phyloP scores from a whole-genome alignment of 2,888 invertebrate species.

The Cryptocephalus moraei region DNA sequence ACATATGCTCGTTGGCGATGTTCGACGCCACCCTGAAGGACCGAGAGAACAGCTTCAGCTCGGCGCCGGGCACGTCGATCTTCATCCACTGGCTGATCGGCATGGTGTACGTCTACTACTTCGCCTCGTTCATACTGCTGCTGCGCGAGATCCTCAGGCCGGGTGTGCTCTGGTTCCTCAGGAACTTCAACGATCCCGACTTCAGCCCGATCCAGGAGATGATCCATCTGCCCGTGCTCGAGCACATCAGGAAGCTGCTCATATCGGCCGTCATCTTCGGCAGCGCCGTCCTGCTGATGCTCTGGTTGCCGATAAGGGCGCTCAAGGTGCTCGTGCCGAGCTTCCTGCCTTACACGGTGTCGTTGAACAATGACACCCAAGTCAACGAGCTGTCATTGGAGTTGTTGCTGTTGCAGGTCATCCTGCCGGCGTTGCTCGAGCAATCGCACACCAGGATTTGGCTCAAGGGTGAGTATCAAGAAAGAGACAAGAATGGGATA shows the following conservation, averaged over 20 bases:
- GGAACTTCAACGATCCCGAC: conserved; percentile 97
- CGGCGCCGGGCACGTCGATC: conserved; percentile 92
- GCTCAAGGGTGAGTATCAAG: conserved; percentile 52
- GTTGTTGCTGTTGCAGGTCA: conserved; percentile 80
- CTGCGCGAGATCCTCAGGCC: conserved; percentile 90
- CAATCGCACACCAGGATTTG: conserved; percentile 93
- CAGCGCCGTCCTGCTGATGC: conserved; percentile 87
- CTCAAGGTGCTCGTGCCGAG: conserved; percentile 70
- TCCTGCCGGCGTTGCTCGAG: conserved; percentile 90
- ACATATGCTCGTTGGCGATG: conserved; percentile 90
- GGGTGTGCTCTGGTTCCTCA: conserved; percentile 95
- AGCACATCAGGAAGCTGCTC: conserved; percentile 81
- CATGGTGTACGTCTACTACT: conserved; percentile 98
- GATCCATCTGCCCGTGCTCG: conserved; percentile 91
- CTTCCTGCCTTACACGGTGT: conserved; percentile 92
- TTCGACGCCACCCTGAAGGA: conserved; percentile 84
- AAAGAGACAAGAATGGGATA: no score
- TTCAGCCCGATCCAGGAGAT: conserved; percentile 99
- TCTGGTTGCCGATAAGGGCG: conserved; percentile 89
- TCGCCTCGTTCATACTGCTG: conserved; percentile 90
- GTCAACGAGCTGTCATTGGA: conserved; percentile 93
- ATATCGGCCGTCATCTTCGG: conserved; percentile 95
- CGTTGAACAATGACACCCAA: conserved; percentile 70
- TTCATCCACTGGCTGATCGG: conserved; percentile 99
- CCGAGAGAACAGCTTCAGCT: conserved; percentile 75